These are phyloP conservation scores for Itoplectis maculator DNA, from an alignment of 2,888 invertebrate genomes.

Conservation along the genomic window DNA sequence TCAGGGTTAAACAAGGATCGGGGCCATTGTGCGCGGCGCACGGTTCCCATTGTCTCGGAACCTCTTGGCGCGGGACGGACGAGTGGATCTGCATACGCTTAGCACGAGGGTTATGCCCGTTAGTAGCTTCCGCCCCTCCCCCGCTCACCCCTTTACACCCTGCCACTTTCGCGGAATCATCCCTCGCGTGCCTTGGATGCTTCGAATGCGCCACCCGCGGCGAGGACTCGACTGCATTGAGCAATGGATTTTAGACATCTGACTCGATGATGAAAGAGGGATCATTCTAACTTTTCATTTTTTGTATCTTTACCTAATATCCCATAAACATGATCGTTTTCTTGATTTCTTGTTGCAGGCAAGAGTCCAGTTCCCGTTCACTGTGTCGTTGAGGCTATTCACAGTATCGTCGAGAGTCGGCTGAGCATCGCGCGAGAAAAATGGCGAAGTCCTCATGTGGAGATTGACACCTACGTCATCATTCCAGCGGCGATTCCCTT, in stretches of 20 bases:
- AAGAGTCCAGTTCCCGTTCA: slow-evolving; percentile 96
- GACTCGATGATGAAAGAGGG: slow-evolving; percentile 11
- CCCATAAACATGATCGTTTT: slow-evolving; percentile 7
- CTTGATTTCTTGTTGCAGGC: slow-evolving; percentile 86
- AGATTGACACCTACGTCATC: slow-evolving; percentile 98
- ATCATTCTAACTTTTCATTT: slow-evolving; percentile 14
- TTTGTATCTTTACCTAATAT: neutral
- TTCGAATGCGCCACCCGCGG: neutral
- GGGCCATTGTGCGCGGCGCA: slow-evolving; percentile 81
- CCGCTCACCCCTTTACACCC: slow-evolving; percentile 59
- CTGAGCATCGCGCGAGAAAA: slow-evolving; percentile 87
- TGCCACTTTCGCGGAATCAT: slow-evolving; percentile 61
- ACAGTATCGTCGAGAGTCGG: slow-evolving; percentile 87
- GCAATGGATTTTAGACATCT: slow-evolving; percentile 11
- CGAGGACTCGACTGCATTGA: slow-evolving; percentile 28
- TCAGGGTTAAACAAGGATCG: slow-evolving; percentile 85
- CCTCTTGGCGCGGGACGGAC: slow-evolving; percentile 77
- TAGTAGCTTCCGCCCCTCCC: slow-evolving; percentile 52
- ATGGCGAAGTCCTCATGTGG: slow-evolving; percentile 91
- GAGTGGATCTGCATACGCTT: slow-evolving; percentile 85
- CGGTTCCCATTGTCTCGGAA: slow-evolving; percentile 83
- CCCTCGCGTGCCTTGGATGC: slow-evolving; percentile 40
- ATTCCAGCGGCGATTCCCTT: slow-evolving; percentile 96
- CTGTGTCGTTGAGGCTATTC: slow-evolving; percentile 96
- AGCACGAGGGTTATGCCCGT: slow-evolving; percentile 81